phyloP scores from a whole-genome alignment of 2,888 invertebrate species.

The Alloplasta piceator region DNA sequence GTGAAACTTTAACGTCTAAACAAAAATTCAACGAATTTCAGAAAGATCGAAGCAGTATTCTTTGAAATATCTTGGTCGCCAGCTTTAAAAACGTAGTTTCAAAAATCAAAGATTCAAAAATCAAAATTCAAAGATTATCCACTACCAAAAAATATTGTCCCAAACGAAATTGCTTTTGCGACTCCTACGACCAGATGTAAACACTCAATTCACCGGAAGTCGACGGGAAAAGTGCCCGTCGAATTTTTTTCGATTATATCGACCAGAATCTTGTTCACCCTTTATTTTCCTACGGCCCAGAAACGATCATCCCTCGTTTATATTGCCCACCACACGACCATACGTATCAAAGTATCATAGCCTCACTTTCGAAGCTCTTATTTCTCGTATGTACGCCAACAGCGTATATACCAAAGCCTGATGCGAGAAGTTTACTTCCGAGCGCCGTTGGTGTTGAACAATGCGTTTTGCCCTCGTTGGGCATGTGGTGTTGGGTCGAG shows the following conservation, averaged over 20 bases:
- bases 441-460: constrained; percentile 4
- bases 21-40: too few species aligned
- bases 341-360: constrained; percentile 19
- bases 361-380: constrained; percentile 4
- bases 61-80: too few species aligned
- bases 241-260: not conserved
- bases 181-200: too few species aligned
- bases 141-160: too few species aligned
- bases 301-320: constrained; percentile 25
- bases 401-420: not conserved
- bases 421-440: constrained; percentile 44
- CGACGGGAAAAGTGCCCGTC: too few species aligned
- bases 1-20: too few species aligned
- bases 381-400: constrained; percentile 14
- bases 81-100: too few species aligned
- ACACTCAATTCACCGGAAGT: too few species aligned
- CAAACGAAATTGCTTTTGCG: too few species aligned
- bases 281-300: not conserved
- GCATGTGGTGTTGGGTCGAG: constrained; percentile 39
- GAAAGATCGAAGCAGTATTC: too few species aligned
- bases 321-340: constrained; percentile 17
- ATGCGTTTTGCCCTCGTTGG: not conserved
- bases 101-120: too few species aligned
- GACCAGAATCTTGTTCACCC: not conserved
- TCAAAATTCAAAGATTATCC: too few species aligned